phyloP scores from a whole-genome alignment of 35 echinoderm and acorn worm genomes.

The Nesometra sesokonis region DNA sequence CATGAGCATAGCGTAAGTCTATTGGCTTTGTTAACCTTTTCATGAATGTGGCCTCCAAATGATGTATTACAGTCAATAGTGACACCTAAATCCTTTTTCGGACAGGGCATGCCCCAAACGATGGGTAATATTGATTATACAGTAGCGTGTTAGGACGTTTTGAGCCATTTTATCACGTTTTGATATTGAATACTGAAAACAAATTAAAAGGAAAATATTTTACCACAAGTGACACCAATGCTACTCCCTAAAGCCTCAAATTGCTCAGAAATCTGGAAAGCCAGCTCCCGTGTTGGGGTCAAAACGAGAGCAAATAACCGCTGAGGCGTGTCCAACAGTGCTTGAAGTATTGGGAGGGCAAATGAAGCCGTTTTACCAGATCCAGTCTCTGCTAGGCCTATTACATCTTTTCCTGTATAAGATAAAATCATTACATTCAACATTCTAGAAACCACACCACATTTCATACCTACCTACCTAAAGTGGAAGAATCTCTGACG shows the following conservation, averaged over 20 bases:
- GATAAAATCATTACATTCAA: neutral
- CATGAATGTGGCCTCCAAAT: no score
- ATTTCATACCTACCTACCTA: neutral
- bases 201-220: neutral
- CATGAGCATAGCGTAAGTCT: no score
- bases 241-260: conserved; percentile 66
- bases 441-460: no score
- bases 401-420: conserved; percentile 74
- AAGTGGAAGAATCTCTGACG: neutral
- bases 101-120: no score
- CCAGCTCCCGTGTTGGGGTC: conserved; percentile 88
- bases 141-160: no score
- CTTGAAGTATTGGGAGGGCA: conserved; percentile 83
- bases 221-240: conserved; percentile 91
- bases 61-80: no score
- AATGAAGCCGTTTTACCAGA: conserved; percentile 96
- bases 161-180: neutral
- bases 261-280: conserved; percentile 96
- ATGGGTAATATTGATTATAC: no score
- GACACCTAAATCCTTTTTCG: no score
- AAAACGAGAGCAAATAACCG: conserved; percentile 83
- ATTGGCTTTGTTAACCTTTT: no score
- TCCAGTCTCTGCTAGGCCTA: conserved; percentile 92
- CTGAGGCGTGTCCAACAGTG: conserved; percentile 78
- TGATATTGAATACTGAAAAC: neutral